These are phyloP conservation scores for Leucoma salicis DNA, from an alignment of 2,888 invertebrate genomes.

Conservation along the genomic window DNA sequence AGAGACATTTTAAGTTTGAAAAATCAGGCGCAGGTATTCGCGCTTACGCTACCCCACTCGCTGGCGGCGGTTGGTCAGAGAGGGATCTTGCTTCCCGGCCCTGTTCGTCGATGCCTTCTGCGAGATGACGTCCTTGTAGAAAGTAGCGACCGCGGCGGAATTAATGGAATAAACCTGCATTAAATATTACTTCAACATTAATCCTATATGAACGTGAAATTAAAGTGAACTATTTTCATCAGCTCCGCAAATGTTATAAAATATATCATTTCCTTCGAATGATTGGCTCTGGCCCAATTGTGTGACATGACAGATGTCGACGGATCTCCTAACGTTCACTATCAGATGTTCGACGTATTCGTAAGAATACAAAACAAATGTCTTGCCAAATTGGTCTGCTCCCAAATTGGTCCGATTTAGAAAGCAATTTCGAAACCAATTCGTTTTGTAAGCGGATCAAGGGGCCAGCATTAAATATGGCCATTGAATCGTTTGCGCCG, in stretches of 20 bases:
- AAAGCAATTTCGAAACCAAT: slow-evolving; percentile 80
- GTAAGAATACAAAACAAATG: slow-evolving; percentile 81
- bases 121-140: too few species aligned
- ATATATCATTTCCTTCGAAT: slow-evolving; percentile 56
- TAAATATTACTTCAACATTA: too few species aligned
- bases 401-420: slow-evolving; percentile 79
- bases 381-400: slow-evolving; percentile 80
- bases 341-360: slow-evolving; percentile 28
- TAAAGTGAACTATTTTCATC: not conserved
- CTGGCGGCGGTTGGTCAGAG: too few species aligned
- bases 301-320: slow-evolving; percentile 52
- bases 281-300: slow-evolving; percentile 74
- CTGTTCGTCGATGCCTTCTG: too few species aligned
- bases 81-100: too few species aligned
- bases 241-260: not conserved
- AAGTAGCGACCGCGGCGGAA: too few species aligned
- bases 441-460: slow-evolving; percentile 78
- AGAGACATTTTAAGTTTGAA: too few species aligned
- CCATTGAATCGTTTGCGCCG: slow-evolving; percentile 69
- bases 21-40: too few species aligned
- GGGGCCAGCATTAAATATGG: slow-evolving; percentile 74
- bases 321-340: slow-evolving; percentile 57
- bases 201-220: too few species aligned
- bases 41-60: too few species aligned
- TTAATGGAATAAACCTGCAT: too few species aligned